Evolutionary conservation across 30 jellyfish, hydroid and myxozoan species (phyloP), one percentile per base, ranked within the genome.

Genomic region (Euphysa ruthae): DNA sequence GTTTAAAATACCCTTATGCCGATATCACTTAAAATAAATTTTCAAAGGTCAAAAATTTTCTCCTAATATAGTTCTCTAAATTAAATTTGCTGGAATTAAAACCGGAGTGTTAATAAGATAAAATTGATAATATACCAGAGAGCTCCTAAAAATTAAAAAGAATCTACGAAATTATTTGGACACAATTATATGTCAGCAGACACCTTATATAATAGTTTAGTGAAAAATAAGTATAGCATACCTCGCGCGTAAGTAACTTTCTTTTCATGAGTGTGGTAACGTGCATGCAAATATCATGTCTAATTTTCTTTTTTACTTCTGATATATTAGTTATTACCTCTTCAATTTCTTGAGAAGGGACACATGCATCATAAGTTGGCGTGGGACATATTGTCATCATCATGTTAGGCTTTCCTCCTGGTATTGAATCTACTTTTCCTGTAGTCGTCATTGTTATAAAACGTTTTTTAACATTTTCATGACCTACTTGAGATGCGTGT

Each of bases 391-490:
- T 46, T n/a, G 60, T 46, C 60, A 46, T 46, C 23, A n/a, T 46
- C 60, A 46, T 46, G 60, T 46, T 46, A 5, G 60, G 60, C 23
- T 46, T 46, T 5, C 60, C 60, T n/a, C 23, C 60, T 46, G 18
- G 28, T 46, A 46, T 46, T 5, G 23, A 46, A 46, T 25, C 18
- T 2, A 46, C 60, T 8, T 46, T 46, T 46, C 23, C 60, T 5
- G 60, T n/a, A n/a, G 60, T 46, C 2, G 60, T 25, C 60, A 46
- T 46, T 5, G 4, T 29, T 2, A 46, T 29, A 46, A 46, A 46
- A n/a, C 60, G 18, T 46, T 46, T 4, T 46, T 46, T 4, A 2
- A 25, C 23, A 8, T 4, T 46, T 2, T 5, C 10, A 2, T n/a
- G 2, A 4, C 28, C 7, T n/a, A n/a, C n/a, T 2, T 5, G 2